Percentiles rank a stretch among this genome's conserved stretches.
Evolutionary conservation across 1,140 invertebrate species (phyloP).

Genomic region (Proales similis): DNA sequence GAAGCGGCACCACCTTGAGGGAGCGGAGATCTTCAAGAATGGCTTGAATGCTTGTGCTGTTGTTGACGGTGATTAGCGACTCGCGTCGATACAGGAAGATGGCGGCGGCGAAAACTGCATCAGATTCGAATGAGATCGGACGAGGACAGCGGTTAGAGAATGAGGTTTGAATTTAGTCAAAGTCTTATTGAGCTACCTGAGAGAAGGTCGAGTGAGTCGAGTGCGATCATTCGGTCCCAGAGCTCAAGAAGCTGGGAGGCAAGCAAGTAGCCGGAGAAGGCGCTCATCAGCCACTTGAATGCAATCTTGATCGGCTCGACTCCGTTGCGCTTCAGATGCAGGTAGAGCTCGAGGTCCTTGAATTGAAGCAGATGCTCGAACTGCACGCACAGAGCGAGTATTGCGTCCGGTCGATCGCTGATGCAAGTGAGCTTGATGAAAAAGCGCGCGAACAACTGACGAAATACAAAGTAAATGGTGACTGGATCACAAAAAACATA

Average conservation of each 20-base stretch:
- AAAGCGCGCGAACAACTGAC: slow-evolving; percentile 80
- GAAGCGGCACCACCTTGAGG: slow-evolving; percentile 9
- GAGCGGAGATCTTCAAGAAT: slow-evolving; percentile 30
- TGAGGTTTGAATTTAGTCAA: neutral
- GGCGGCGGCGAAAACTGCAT: slow-evolving; percentile 19
- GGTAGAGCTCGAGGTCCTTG: slow-evolving; percentile 78
- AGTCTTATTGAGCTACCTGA: slow-evolving; percentile 52
- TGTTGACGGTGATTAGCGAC: slow-evolving; percentile 1
- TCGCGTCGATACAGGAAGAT: slow-evolving; percentile 25
- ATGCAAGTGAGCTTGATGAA: slow-evolving; percentile 83
- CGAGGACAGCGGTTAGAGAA: neutral
- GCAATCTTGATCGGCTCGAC: slow-evolving; percentile 86
- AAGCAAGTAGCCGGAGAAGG: slow-evolving; percentile 82
- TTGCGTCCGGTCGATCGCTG: slow-evolving; percentile 67
- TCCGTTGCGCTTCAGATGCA: slow-evolving; percentile 74
- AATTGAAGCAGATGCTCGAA: slow-evolving; percentile 84
- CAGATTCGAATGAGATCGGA: neutral
- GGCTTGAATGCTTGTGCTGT: slow-evolving; percentile 14
- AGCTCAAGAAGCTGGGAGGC: slow-evolving; percentile 80
- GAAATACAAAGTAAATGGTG: slow-evolving; percentile 76
- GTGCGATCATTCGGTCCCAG: slow-evolving; percentile 84
- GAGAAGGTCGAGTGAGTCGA: slow-evolving; percentile 80
- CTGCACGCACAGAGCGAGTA: slow-evolving; percentile 58
- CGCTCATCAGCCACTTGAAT: slow-evolving; percentile 89
- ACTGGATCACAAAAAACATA: slow-evolving; percentile 82